These are phyloP conservation scores for Rhinophrynus dorsalis DNA, from an alignment of 2,797 vertebrate species.

Conservation along the genomic window DNA sequence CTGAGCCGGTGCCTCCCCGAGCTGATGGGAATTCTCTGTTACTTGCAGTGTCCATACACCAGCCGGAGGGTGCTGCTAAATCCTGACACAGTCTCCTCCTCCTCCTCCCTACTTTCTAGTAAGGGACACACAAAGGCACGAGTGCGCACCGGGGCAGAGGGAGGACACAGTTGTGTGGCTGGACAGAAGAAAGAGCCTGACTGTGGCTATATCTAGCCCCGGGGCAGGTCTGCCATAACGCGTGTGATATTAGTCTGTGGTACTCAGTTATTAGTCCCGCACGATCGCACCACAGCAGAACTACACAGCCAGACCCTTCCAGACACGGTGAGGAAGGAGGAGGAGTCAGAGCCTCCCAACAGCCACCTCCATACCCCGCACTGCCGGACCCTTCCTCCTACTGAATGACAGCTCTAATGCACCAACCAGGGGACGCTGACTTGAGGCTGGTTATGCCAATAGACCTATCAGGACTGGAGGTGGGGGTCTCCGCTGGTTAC, in stretches of 20 bases:
- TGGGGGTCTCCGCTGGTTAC: not conserved
- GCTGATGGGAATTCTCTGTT: not conserved
- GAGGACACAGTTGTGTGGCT: not conserved
- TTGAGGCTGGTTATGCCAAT: no score
- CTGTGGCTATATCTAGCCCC: not conserved
- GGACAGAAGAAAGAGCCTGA: no score
- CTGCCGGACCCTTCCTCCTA: conserved; percentile 5
- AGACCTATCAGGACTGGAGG: not conserved
- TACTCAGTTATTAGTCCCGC: conserved; percentile 1
- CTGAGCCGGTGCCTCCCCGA: not conserved
- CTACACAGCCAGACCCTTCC: conserved; percentile 21
- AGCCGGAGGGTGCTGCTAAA: not conserved
- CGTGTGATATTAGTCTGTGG: not conserved
- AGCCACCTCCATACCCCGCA: conserved; percentile 7
- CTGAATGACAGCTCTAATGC: not conserved
- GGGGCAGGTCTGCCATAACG: not conserved
- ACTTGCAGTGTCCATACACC: not conserved
- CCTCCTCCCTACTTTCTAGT: not conserved
- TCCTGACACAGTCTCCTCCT: not conserved
- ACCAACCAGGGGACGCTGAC: not conserved
- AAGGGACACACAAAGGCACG: not conserved
- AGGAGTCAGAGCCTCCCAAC: not conserved
- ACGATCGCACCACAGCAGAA: not conserved
- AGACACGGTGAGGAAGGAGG: conserved; percentile 7
- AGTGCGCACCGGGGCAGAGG: not conserved